phyloP scores from a whole-genome alignment of 2,888 invertebrate species.

The Drosophila kuntzei region DNA sequence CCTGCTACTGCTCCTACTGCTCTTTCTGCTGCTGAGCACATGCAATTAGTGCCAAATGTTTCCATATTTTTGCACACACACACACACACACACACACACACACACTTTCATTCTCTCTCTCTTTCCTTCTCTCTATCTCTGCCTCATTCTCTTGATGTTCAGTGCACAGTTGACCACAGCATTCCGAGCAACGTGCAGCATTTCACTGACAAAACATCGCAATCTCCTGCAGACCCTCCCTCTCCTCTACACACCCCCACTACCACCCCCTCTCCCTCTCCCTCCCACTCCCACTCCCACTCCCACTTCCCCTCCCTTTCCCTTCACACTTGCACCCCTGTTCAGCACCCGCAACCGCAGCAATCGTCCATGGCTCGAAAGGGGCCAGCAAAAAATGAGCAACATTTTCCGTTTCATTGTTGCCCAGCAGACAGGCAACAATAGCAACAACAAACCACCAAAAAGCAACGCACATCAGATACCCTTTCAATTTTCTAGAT shows the following conservation, averaged over 20 bases:
- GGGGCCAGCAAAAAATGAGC: conserved; percentile 62
- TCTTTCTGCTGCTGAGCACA: conserved; percentile 69
- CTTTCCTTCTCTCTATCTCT: not conserved
- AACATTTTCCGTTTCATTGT: conserved; percentile 79
- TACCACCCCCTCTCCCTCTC: not conserved
- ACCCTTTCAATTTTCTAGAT: conserved; percentile 25
- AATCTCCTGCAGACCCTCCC: conserved; percentile 30
- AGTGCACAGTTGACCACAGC: conserved; percentile 72
- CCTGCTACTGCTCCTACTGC: conserved; percentile 39
- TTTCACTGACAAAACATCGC: conserved; percentile 72
- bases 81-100: conserved; percentile 16
- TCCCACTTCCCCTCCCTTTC: not conserved
- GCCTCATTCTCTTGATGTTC: conserved; percentile 19
- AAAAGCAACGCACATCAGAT: conserved; percentile 37
- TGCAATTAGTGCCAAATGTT: conserved; percentile 85
- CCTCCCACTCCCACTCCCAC: not conserved
- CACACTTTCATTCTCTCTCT: not conserved
- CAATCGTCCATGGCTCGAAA: conserved; percentile 57
- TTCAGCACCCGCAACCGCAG: conserved; percentile 54
- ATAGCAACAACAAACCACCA: conserved; percentile 8
- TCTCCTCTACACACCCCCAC: not conserved
- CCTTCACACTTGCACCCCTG: conserved; percentile 4
- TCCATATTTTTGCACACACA: conserved; percentile 79
- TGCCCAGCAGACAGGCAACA: conserved; percentile 42
- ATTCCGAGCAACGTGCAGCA: conserved; percentile 65